Base-by-base conservation (phyloP, 2,888 invertebrate species). In the Pterobdella sp. region DNA sequence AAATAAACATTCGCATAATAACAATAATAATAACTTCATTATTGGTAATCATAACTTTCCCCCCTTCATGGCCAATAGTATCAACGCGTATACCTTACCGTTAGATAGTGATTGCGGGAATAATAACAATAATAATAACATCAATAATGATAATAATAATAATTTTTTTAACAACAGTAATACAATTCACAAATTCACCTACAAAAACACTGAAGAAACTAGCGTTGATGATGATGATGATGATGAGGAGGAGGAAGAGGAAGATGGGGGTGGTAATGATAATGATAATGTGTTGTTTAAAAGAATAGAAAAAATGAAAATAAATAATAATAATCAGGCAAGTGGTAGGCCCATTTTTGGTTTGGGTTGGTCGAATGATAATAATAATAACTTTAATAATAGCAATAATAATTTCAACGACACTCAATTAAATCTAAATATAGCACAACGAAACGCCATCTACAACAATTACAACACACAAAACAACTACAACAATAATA, bases 181-280 rank as follows among this genome's bases (percentile, higher is more conserved):
- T 42, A 42, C 60, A 3, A 56, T 56, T 26, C 60, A 56, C n/a
- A 56, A 56, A n/a, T 56, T 56, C 60, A 56, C 60, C 3, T 56
- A 14, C 60, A 56, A n/a, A n/a, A n/a, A 56, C 60, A 56, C n/a
- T 22, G 60, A 56, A 56, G 26, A 56, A 14, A 26, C 10, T 22
- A 26, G 26, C 4, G 60, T 14, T 56, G 60, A 56, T 14, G 60
- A 56, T 4, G 7, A 56, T 4, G 60, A 56, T 4, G 60, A 56
- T 4, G 60, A 56, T 4, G 60, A n/a, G 18, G 14, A n/a, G 4
- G 60, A n/a, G 60, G 60, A 56, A 26, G 60, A 56, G 18, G 60
- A 56, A 4, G 60, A 14, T 56, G 60, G 14, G 4, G 60, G 60
- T 7, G 60, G 60, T 56, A 26, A 56, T 56, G 60, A 26, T 3